Percentiles rank a stretch among this genome's conserved stretches.
phyloP scores from a whole-genome alignment of 2,888 invertebrate genomes.

The Hirudinaria manillensis region DNA sequence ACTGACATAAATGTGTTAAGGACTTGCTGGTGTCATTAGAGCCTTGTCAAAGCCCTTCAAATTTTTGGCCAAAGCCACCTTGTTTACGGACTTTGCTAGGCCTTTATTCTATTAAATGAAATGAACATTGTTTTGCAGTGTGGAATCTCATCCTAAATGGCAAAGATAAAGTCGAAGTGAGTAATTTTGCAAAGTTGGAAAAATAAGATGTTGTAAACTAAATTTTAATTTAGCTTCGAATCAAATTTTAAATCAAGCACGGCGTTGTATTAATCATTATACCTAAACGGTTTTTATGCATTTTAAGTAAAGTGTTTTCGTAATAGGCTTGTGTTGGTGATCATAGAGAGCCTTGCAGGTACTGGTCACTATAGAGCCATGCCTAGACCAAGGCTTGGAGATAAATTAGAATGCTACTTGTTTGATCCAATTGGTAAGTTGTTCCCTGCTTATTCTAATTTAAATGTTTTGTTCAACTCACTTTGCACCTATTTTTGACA shows the following conservation, averaged over 20 bases:
- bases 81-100: no score
- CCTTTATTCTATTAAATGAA: no score
- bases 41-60: no score
- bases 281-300: no score
- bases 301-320: background rate
- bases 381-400: background rate
- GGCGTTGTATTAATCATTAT: no score
- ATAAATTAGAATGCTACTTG: background rate
- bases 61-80: no score
- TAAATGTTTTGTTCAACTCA: background rate
- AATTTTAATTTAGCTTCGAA: background rate
- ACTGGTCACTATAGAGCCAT: background rate
- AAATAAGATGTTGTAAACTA: no score
- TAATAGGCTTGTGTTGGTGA: background rate
- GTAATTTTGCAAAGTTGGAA: background rate
- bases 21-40: no score
- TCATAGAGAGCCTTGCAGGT: constrained; percentile 3
- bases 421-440: background rate
- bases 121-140: background rate
- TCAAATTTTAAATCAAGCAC: background rate
- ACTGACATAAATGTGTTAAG: no score
- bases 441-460: background rate
- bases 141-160: background rate
- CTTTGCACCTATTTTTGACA: background rate
- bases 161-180: background rate